Evolutionary conservation across 2,113 vertebrate genomes (phyloP).

Genomic region (Apteryx owenii): DNA sequence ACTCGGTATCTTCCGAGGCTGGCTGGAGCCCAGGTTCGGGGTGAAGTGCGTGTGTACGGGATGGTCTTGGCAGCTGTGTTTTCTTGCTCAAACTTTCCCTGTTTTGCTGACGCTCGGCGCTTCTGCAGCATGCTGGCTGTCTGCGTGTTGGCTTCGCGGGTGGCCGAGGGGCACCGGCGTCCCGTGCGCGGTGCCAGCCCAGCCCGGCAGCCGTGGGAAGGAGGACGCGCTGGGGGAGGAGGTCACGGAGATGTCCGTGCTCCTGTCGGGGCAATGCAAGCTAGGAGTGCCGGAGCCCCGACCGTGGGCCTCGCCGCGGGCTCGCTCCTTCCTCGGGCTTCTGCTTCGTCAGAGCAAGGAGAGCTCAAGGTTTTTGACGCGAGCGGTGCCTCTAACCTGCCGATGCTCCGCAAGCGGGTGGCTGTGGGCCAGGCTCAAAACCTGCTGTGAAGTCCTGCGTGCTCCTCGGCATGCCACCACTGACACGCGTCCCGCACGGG

Average conservation of each 20-base stretch:
- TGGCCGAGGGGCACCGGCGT: fast-evolving
- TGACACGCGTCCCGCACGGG: too few species aligned
- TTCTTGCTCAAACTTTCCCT: background rate
- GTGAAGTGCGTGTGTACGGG: background rate
- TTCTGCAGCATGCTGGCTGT: fast-evolving
- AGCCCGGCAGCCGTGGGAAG: background rate
- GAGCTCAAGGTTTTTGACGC: background rate
- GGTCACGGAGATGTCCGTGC: background rate
- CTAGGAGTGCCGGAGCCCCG: background rate
- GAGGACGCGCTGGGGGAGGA: background rate
- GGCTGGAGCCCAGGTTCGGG: background rate
- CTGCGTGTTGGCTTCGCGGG: background rate
- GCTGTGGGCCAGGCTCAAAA: background rate
- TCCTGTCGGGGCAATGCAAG: fast-evolving
- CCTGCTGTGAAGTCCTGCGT: background rate
- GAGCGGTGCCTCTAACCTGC: background rate
- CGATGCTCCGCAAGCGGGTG: background rate
- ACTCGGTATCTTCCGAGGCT: background rate
- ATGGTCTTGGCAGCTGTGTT: background rate
- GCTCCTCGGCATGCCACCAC: too few species aligned
- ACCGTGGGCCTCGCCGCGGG: too few species aligned
- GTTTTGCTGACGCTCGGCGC: background rate
- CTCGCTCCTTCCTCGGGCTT: background rate
- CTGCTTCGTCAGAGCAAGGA: too few species aligned
- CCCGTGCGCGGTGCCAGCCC: background rate